Conservation (phyloP, 2,113 vertebrate species). For the Peromyscus polionotus region DNA sequence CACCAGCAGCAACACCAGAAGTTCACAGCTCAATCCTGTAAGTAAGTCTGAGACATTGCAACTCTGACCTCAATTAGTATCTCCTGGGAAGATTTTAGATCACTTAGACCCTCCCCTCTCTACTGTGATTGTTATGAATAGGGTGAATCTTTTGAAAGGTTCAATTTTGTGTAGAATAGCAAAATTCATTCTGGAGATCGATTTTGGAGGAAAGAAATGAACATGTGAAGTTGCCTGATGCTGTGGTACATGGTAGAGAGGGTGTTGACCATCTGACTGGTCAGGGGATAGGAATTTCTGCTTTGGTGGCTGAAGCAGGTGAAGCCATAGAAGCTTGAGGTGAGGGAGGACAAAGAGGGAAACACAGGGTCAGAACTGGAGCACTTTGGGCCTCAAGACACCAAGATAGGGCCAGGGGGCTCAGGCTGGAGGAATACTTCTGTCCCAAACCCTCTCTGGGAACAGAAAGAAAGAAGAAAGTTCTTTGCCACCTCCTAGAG, state of each 20-base stretch:
- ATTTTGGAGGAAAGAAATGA: background rate
- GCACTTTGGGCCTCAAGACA: background rate
- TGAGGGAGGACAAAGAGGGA: background rate
- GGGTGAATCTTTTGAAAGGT: background rate
- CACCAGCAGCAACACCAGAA: background rate
- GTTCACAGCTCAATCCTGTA: background rate
- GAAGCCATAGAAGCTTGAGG: background rate
- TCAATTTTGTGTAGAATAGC: background rate
- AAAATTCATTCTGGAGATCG: background rate
- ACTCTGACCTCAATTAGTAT: background rate
- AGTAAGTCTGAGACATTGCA: background rate
- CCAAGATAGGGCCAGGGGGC: background rate
- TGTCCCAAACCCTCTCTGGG: background rate
- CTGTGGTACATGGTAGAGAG: background rate
- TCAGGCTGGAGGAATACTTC: background rate
- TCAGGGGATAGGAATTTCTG: background rate
- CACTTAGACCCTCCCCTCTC: background rate
- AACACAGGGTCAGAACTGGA: background rate
- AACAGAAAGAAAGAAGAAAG: background rate
- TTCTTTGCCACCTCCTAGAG: background rate
- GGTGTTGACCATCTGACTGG: background rate
- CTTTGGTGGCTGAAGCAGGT: background rate
- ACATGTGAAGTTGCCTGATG: background rate
- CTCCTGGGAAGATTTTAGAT: background rate
- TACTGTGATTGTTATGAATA: background rate